Percentiles rank a stretch among this genome's conserved stretches.
Conservation (phyloP, 2,113 vertebrate genomes). For the Varanus salvator region DNA sequence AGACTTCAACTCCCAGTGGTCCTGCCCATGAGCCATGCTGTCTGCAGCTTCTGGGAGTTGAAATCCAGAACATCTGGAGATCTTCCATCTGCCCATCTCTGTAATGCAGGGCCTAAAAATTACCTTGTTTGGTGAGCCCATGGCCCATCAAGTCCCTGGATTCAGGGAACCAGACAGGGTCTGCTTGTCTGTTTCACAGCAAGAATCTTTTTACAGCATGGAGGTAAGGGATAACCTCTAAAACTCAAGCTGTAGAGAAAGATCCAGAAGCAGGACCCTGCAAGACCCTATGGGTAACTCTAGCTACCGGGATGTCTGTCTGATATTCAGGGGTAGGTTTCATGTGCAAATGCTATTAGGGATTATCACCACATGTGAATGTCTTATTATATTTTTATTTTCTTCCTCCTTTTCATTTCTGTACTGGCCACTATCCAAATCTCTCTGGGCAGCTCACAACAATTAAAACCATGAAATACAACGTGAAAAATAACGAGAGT, state of each 20-base stretch:
- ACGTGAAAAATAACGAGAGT: too few relatives aligned
- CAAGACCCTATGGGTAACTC: not conserved
- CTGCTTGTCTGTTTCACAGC: not conserved
- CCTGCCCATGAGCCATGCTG: too few relatives aligned
- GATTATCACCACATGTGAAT: fast-evolving
- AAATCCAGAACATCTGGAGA: too few relatives aligned
- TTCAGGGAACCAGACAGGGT: not conserved
- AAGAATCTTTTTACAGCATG: not conserved
- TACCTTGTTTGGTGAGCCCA: not conserved
- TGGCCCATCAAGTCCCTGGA: not conserved
- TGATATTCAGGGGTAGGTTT: not conserved
- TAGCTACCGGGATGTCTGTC: too few relatives aligned
- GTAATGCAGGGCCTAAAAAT: not conserved
- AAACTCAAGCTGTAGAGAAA: not conserved
- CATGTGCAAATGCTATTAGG: not conserved
- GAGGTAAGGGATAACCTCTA: not conserved
- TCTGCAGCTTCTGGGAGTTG: too few relatives aligned
- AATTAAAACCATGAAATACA: too few relatives aligned
- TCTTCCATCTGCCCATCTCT: not conserved
- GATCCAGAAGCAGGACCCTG: too few relatives aligned
- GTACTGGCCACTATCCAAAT: too few relatives aligned
- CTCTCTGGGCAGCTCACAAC: too few relatives aligned
- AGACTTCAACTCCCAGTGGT: too few relatives aligned
- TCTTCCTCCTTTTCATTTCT: too few relatives aligned
- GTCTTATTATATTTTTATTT: not conserved